Evolutionary conservation across 1,140 invertebrate genomes (phyloP), one percentile per base, ranked within the genome.

Genomic region (Vollenhovia emeryi): DNA sequence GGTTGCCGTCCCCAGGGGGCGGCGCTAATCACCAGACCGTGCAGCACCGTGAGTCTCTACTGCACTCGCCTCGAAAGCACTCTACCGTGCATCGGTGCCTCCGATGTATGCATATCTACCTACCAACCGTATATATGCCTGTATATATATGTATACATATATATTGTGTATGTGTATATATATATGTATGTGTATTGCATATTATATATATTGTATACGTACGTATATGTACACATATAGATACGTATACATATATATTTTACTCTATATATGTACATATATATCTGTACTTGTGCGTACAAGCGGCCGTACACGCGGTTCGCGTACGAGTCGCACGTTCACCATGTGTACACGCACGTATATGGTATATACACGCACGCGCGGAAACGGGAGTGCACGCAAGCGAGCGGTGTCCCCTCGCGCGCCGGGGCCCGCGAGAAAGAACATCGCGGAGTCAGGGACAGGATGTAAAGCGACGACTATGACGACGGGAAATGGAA

Each of bases 11-110:
- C 93, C 94, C 93, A 92, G 93, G 93, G 93, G 94, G 94, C 94
- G 94, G 94, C 91, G 94, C 94, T 95, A 94, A 95, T 94, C 94
- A 95, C 93, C 92, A 94, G 94, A 95, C 94, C 94, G 93, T 95
- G 92, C 89, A 92, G 84, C 88, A 91, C 84, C 86, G 87, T 83
- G 87, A 92, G 90, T 91, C 89, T 91, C 86, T 64, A 52, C 89
- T 93, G 93, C 92, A 93, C 92, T 93, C 92, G 91, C 91, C 90
- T 93, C 91, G 91, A 92, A 93, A 92, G 90, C 92, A 92, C 92
- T 93, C 92, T 93, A 91, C 91, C 88, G 91, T 92, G 89, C 88
- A 91, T 90, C 91, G 76, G 84, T 87, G 84, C 74, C 86, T 84
- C 78, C 88, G 73, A 89, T 89, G 74, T 90, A 85, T 89, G 88